Conservation (phyloP, 1,140 invertebrate species). For the Diploscapter pachys region DNA sequence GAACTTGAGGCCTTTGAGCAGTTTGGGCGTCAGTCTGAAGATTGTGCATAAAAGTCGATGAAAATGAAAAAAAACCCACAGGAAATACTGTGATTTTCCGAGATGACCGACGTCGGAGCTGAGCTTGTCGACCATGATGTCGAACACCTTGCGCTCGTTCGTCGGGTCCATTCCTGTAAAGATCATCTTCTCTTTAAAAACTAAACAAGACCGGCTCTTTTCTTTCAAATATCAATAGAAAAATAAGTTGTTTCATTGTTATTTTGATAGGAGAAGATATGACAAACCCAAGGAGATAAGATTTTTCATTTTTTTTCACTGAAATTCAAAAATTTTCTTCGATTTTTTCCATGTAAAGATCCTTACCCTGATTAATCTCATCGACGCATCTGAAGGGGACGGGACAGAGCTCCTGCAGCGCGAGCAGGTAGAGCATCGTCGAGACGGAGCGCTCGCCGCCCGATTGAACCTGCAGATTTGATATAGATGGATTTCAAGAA, state of each 20-base stretch:
- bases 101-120: conserved; percentile 34
- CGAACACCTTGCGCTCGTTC: conserved; percentile 52
- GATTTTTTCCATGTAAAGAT: background rate
- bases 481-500: background rate
- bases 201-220: too few species aligned
- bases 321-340: too few species aligned
- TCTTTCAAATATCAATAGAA: too few species aligned
- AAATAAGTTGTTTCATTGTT: too few species aligned
- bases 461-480: conserved; percentile 42
- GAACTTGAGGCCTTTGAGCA: conserved; percentile 42
- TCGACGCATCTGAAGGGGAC: conserved; percentile 56
- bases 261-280: too few species aligned
- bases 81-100: conserved; percentile 53
- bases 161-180: conserved; percentile 49
- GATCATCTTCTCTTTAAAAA: background rate
- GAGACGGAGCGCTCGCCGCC: conserved; percentile 54
- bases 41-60: background rate
- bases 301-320: background rate
- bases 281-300: too few species aligned
- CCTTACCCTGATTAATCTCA: conserved; percentile 53
- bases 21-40: conserved; percentile 51
- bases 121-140: conserved; percentile 51
- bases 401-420: conserved; percentile 51
- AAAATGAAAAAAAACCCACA: conserved; percentile 37
- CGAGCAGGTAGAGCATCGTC: conserved; percentile 55